Evolutionary conservation across 2,888 invertebrate genomes (phyloP), one percentile per base, ranked within the genome.

Genomic region (Opisthograptis luteolata): DNA sequence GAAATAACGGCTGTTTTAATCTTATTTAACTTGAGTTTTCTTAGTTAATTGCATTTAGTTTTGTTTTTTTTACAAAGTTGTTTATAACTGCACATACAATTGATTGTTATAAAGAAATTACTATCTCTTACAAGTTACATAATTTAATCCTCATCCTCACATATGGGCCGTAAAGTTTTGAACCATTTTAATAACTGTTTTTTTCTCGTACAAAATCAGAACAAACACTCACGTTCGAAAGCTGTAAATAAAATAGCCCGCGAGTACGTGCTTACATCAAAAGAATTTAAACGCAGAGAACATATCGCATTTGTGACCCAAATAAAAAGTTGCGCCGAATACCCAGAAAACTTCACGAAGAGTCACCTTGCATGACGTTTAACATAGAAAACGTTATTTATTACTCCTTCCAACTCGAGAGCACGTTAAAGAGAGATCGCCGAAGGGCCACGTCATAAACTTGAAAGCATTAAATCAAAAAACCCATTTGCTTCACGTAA

Each of bases 391-490:
- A 73, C 70, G 65, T 74, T 74, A 78, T 75, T 77, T 77, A 76
- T 73, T 66, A 64, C 68, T 57, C 56, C 45, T 51, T 52, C 59
- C 55, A 42, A 61, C 61, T 66, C 52, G 48, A 61, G 54, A 64
- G 58, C 60, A 64, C 67, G 64, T 74, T 45, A 69, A 76, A 77
- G 66, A 68, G 74, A 79, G 71, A 80, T 70, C 73, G 73, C 70
- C 70, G 70, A 64, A 68, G 64, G 67, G 60, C 63, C 64, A 65
- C 70, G 70, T 79, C 82, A 77, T 84, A 83, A 83, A 83, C 72
- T 76, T 74, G 76, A 76, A 67, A 73, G 77, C 72, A 69, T 80
- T 81, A 84, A 84, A 84, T 84, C 83, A 83, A 75, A 73, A 73
- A 71, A 66, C 72, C 76, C 79, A 76, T 82, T 84, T 74, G 58